A percentile compares a stretch with the other conserved stretches of the same genome.
These are phyloP conservation scores for Holacanthus passer DNA, from an alignment of 2,113 vertebrate genomes.

Conservation along the genomic window DNA sequence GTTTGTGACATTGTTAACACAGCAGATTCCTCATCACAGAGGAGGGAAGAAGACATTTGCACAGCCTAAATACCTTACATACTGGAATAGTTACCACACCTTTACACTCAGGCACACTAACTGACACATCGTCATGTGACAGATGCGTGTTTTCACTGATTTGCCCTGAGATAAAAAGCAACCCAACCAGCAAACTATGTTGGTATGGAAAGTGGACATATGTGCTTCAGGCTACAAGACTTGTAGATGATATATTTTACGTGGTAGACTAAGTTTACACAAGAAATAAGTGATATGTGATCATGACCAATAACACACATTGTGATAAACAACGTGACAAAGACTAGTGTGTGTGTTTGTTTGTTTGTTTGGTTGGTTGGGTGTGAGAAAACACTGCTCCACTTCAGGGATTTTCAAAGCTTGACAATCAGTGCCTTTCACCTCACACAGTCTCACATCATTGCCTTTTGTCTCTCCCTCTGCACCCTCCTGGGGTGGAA, in stretches of 20 bases:
- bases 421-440: too few species aligned
- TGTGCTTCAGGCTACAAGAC: neutral
- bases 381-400: too few species aligned
- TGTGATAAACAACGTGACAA: too few species aligned
- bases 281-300: neutral
- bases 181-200: neutral
- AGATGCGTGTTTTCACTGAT: slow-evolving; percentile 3
- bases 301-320: too few species aligned
- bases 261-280: too few species aligned
- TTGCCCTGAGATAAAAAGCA: slow-evolving; percentile 8
- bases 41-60: neutral
- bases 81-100: slow-evolving; percentile 12
- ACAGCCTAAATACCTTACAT: slow-evolving; percentile 18
- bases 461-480: neutral
- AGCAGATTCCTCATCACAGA: neutral
- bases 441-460: too few species aligned
- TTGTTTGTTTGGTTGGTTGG: too few species aligned
- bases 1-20: neutral
- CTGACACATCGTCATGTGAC: neutral
- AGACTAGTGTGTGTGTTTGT: too few species aligned
- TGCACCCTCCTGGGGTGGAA: fast-evolving
- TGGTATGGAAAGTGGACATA: neutral
- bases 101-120: neutral
- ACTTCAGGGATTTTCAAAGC: too few species aligned
- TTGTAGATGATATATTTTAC: too few species aligned